Percentiles rank a stretch among this genome's conserved stretches.
phyloP scores from a whole-genome alignment of 2,113 vertebrate species.

The Chiloscyllium plagiosum region DNA sequence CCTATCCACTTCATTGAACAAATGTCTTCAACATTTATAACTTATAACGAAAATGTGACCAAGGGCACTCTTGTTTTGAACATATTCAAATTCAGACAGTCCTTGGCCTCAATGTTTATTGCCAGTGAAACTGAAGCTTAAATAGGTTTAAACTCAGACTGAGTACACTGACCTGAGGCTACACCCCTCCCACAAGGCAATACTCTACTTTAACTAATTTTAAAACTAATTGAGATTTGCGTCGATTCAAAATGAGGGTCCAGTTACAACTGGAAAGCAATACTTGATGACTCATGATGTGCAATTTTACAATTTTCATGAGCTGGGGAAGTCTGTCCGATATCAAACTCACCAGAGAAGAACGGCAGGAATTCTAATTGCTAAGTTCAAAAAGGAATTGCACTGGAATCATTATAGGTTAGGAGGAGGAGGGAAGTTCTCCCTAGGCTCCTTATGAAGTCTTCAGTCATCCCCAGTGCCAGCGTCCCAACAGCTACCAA shows the following conservation, averaged over 20 bases:
- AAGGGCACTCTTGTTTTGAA: not conserved
- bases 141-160: not conserved
- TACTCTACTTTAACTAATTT: not conserved
- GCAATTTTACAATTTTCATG: not conserved
- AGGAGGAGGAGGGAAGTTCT: not conserved
- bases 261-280: not conserved
- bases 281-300: not conserved
- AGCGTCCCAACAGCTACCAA: not conserved
- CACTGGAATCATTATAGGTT: not conserved
- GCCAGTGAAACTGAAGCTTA: not conserved
- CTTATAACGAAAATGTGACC: not conserved
- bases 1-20: not conserved
- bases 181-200: not conserved
- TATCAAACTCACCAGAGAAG: not conserved
- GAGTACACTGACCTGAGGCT: not conserved
- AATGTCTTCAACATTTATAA: not conserved
- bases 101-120: not conserved
- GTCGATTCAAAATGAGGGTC: too few relatives aligned
- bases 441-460: not conserved
- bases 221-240: not conserved
- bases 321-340: not conserved
- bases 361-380: too few relatives aligned
- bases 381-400: not conserved
- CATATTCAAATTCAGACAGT: not conserved
- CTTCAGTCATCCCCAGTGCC: not conserved